Evolutionary conservation across 2,113 vertebrate genomes (phyloP), one percentile per base, ranked within the genome.

Genomic region (Colinus virginianus): DNA sequence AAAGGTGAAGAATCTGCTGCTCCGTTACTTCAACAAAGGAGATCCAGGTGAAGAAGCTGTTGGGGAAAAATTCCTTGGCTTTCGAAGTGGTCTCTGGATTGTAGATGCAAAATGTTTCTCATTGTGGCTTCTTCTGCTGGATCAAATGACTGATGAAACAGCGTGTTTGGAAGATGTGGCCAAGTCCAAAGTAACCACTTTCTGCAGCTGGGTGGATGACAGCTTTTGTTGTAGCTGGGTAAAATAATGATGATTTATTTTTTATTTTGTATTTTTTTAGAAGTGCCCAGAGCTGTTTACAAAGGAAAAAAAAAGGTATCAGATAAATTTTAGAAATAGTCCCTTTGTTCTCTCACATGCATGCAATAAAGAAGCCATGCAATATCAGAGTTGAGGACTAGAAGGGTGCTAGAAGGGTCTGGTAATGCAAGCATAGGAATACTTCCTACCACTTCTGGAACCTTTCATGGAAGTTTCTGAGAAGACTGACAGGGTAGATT

Each of bases 61-160:
- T 32, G 4, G 25, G n/a, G 21, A 36, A 20, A 43, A 62, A 78
- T 20, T 68, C 86, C 69, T 62, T 61, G 58, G 48, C 79, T 90
- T 90, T 93, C 49, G 83, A 68, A 95, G 58, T 23, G 28, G 82
- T 75, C 71, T 80, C n/a, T 53, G 74, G 48, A 75, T 84, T 96
- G 91, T 81, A 81, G 70, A 76, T 90, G 40, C 36, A 92, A 78
- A 94, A 87, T 90, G 26, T 92, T 96, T 96, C 83, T 75, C 46
- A 94, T 88, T 95, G 90, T 95, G 96, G 90, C 91, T 94, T 78
- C 80, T 75, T 78, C 78, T 93, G 82, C 83, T 95, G 90, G 76
- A 78, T 86, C 64, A 93, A 90, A 71, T 78, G 76, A 87, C 84
- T 94, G 93, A 92, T 49, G 78, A 84, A 95, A 63, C 36, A 64